A percentile compares a stretch with the other conserved stretches of the same genome.
Conservation (phyloP, 1,140 invertebrate species). For the Alviniconcha marisindica region DNA sequence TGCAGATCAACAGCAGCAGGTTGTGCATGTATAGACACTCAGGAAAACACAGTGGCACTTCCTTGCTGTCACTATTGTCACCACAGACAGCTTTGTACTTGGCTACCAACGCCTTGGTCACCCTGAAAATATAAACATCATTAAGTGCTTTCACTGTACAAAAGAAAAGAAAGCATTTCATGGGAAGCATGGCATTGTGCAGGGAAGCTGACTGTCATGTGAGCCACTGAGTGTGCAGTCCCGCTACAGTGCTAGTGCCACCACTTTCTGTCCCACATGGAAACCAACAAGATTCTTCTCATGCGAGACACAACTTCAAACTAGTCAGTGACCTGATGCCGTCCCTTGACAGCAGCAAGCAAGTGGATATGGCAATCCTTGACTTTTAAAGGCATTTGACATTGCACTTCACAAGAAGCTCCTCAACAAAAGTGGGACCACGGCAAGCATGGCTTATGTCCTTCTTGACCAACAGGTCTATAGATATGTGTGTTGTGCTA, state of each 20-base stretch:
- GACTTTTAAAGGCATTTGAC: no score
- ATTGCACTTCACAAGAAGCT: no score
- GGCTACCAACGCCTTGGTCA: constrained; percentile 28
- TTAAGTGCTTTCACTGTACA: no score
- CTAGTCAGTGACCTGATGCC: no score
- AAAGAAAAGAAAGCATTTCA: no score
- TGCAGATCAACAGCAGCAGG: constrained; percentile 35
- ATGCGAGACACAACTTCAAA: background rate
- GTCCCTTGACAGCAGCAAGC: no score
- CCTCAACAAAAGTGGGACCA: no score
- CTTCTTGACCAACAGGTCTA: no score
- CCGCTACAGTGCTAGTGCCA: background rate
- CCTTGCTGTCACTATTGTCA: background rate
- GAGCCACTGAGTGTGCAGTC: background rate
- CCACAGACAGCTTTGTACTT: constrained; percentile 47
- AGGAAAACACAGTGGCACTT: constrained; percentile 43
- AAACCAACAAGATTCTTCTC: background rate
- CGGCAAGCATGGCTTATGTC: no score
- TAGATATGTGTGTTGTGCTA: no score
- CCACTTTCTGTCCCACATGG: background rate
- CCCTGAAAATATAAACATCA: constrained; percentile 28
- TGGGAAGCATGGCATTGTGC: background rate
- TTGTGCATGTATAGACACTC: constrained; percentile 44
- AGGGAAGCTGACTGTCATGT: background rate
- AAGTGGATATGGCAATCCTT: no score